Conservation (phyloP, 1,140 invertebrate genomes). For the Aethina tumida region DNA sequence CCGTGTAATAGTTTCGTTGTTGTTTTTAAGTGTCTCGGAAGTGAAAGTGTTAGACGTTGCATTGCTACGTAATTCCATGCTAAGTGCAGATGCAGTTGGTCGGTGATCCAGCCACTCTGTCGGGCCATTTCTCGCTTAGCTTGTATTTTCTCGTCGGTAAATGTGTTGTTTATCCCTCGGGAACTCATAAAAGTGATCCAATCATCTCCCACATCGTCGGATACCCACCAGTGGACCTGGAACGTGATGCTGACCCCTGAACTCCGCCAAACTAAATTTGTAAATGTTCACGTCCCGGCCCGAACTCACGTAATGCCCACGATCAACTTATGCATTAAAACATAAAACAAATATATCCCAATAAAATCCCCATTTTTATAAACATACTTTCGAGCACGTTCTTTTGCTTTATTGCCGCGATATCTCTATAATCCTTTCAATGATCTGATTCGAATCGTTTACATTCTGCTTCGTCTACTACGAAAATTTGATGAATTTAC, state of each 20-base stretch:
- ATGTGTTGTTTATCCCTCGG: constrained; percentile 36
- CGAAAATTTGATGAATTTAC: too few species aligned
- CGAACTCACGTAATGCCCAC: constrained; percentile 15
- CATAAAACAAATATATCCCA: constrained; percentile 14
- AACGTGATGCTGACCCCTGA: constrained; percentile 8
- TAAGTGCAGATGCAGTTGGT: constrained; percentile 20
- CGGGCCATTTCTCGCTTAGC: constrained; percentile 20
- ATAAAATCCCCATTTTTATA: constrained; percentile 15
- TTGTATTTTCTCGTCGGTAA: too few species aligned
- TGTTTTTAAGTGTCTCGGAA: too few species aligned
- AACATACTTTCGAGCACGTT: too few species aligned
- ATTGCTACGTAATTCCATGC: too few species aligned
- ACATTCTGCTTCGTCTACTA: too few species aligned
- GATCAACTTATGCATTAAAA: constrained; percentile 24
- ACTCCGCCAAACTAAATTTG: constrained; percentile 22
- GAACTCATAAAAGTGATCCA: constrained; percentile 44
- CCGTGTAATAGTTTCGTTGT: too few species aligned
- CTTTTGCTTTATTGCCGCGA: too few species aligned
- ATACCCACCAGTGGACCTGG: too few species aligned
- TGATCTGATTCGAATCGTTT: too few species aligned
- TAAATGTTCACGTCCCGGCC: constrained; percentile 20
- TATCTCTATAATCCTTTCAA: too few species aligned
- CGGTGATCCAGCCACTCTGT: constrained; percentile 12
- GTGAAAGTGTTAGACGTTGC: too few species aligned
- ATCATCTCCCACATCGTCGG: constrained; percentile 36